These are phyloP conservation scores for Cyphomyrus plagiostoma DNA, from an alignment of 2,113 vertebrate genomes.

Conservation along the genomic window DNA sequence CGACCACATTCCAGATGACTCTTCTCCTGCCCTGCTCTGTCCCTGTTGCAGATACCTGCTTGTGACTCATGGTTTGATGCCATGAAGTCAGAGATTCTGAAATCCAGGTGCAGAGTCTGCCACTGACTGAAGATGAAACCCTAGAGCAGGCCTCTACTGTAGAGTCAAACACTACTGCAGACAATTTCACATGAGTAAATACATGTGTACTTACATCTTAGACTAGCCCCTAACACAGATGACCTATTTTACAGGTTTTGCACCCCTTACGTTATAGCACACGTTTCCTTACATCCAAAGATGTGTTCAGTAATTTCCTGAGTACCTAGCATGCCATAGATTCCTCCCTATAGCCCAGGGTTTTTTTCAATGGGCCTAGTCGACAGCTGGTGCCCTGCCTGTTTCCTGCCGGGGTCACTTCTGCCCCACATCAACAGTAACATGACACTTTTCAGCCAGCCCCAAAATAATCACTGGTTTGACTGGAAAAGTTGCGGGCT, in stretches of 20 bases:
- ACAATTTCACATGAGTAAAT: not conserved
- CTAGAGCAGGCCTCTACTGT: not conserved
- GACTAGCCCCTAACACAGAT: not conserved
- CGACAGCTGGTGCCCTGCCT: slow-evolving; percentile 60
- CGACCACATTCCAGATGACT: not conserved
- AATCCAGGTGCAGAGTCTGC: not conserved
- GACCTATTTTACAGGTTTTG: slow-evolving; percentile 37
- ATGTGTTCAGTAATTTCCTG: not conserved
- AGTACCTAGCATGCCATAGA: slow-evolving; percentile 45
- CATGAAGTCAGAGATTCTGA: not conserved
- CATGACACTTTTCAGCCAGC: slow-evolving; percentile 28
- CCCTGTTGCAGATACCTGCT: not conserved
- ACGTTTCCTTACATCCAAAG: not conserved
- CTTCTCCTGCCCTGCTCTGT: not conserved
- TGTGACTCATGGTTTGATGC: not conserved
- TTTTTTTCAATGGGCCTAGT: slow-evolving; percentile 62
- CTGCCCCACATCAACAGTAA: slow-evolving; percentile 29
- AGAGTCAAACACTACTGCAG: not conserved
- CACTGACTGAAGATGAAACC: not conserved
- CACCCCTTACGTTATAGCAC: slow-evolving; percentile 48
- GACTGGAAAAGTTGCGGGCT: slow-evolving; percentile 31
- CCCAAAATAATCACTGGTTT: slow-evolving; percentile 31
- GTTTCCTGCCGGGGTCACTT: slow-evolving; percentile 46
- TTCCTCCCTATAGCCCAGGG: slow-evolving; percentile 65
- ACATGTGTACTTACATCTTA: not conserved